These are phyloP conservation scores for Forpus xanthops DNA, from an alignment of 2,797 vertebrate species.

Conservation along the genomic window DNA sequence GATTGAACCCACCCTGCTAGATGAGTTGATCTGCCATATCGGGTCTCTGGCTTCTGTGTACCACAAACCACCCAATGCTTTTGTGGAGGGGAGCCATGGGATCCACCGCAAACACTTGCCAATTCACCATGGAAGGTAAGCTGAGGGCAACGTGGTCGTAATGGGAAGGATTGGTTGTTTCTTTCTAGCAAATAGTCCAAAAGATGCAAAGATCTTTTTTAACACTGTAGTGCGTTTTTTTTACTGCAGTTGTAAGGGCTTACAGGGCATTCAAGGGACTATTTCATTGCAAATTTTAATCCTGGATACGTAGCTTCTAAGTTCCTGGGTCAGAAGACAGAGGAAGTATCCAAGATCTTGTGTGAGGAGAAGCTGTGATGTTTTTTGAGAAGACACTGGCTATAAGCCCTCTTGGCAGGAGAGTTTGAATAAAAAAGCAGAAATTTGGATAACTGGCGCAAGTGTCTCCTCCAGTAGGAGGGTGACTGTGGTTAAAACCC, in stretches of 20 bases:
- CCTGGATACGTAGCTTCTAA: not conserved
- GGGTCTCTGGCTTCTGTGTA: conserved; percentile 95
- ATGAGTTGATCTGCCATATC: conserved; percentile 96
- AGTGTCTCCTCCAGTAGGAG: not conserved
- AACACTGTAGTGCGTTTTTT: not conserved
- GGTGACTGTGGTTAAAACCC: not conserved
- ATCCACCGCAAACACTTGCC: conserved; percentile 96
- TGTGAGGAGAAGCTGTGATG: not conserved
- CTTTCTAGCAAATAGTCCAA: not conserved
- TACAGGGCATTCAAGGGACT: not conserved
- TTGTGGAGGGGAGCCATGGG: conserved; percentile 96
- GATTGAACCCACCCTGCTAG: conserved; percentile 93
- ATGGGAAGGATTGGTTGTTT: not conserved
- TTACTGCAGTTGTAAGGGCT: not conserved
- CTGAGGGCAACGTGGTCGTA: not conserved
- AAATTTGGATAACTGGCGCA: not conserved
- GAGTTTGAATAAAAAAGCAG: not conserved
- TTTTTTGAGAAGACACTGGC: not conserved
- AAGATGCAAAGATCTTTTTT: not conserved
- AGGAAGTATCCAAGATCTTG: not conserved
- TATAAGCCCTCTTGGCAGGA: not conserved
- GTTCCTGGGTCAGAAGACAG: not conserved
- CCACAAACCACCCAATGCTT: conserved; percentile 97
- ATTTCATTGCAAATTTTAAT: not conserved
- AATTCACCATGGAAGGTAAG: conserved; percentile 94